A percentile compares a stretch with the other conserved stretches of the same genome.
Evolutionary conservation across 2,797 vertebrate genomes (phyloP).

Genomic region (Glossophaga mutica): DNA sequence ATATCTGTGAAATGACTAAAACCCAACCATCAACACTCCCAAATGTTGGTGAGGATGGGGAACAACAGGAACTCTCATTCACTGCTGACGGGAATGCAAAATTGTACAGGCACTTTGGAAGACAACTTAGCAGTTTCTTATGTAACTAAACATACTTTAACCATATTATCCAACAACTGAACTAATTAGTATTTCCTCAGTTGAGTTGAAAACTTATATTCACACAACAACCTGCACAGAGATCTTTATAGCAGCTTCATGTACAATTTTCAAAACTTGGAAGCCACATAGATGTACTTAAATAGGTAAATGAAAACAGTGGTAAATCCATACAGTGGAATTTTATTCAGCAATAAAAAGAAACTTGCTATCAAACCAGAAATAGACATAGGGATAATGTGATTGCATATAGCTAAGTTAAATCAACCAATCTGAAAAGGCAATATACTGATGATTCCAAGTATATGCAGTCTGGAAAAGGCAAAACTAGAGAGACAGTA

Average conservation of each 20-base stretch:
- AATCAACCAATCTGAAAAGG: no score
- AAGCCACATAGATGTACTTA: background rate
- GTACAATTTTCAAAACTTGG: background rate
- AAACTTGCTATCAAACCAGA: background rate
- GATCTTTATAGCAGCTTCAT: background rate
- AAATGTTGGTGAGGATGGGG: background rate
- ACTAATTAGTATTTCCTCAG: background rate
- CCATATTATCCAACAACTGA: background rate
- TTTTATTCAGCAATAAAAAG: background rate
- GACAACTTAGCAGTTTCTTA: background rate
- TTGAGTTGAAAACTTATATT: background rate
- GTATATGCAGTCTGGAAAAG: no score
- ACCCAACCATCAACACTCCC: background rate
- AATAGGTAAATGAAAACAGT: background rate
- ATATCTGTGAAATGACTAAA: background rate
- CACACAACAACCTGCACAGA: background rate
- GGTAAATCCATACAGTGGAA: background rate
- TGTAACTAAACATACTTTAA: background rate
- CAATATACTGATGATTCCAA: no score
- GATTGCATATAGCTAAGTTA: no score
- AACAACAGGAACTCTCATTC: background rate
- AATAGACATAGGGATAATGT: background rate
- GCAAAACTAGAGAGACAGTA: no score
- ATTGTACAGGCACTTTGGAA: background rate
- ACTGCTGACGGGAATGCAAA: background rate